Evolutionary conservation across 2,797 vertebrate genomes (phyloP).

Genomic region (Pipistrellus nathusii): DNA sequence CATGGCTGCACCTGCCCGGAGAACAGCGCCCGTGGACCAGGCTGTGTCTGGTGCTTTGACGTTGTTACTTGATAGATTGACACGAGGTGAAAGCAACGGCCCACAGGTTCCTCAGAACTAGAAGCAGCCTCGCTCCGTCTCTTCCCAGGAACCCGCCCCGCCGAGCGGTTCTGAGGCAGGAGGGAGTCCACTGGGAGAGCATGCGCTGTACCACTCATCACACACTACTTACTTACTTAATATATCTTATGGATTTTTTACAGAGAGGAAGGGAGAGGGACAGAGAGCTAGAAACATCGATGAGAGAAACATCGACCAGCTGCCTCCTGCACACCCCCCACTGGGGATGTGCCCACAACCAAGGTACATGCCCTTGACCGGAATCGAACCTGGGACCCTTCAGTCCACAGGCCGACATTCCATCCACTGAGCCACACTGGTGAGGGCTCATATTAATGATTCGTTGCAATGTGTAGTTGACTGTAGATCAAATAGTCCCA

Average conservation of each 20-base stretch:
- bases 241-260: too few relatives aligned
- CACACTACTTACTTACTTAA: background rate
- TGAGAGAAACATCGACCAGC: too few relatives aligned
- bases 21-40: background rate
- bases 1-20: fast-evolving
- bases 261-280: too few relatives aligned
- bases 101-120: background rate
- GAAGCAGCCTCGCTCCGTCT: background rate
- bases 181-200: too few relatives aligned
- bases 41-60: background rate
- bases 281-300: too few relatives aligned
- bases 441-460: background rate
- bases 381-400: too few relatives aligned
- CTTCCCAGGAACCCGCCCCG: background rate
- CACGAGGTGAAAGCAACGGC: background rate
- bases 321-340: too few relatives aligned
- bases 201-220: fast-evolving
- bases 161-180: background rate
- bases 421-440: too few relatives aligned
- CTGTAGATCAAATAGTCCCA: too few relatives aligned
- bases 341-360: too few relatives aligned
- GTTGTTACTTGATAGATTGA: background rate
- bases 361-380: too few relatives aligned
- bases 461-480: background rate
- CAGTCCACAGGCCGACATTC: too few relatives aligned